Conservation (phyloP, 2,797 vertebrate genomes). For the Sebastes wilsoni region DNA sequence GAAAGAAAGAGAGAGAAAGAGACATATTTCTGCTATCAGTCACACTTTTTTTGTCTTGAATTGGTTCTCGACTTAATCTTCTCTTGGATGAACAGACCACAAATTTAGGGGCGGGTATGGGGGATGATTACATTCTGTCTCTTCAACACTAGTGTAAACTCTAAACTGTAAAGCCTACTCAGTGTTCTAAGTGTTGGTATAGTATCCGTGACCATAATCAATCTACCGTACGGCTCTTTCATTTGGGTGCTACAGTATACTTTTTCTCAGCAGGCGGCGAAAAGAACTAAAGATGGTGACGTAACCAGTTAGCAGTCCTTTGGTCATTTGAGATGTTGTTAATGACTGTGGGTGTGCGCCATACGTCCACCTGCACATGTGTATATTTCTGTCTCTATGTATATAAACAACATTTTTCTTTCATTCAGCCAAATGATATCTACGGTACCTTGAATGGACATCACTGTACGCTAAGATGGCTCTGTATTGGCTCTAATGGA, state of each 20-base stretch:
- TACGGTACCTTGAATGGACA: slow-evolving; percentile 67
- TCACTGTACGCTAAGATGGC: slow-evolving; percentile 52
- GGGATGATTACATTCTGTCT: slow-evolving; percentile 71
- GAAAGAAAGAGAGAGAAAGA: slow-evolving; percentile 27
- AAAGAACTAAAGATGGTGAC: slow-evolving; percentile 41
- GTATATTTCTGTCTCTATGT: slow-evolving; percentile 82
- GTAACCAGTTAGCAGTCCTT: slow-evolving; percentile 56
- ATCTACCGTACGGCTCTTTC: slow-evolving; percentile 68
- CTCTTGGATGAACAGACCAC: slow-evolving; percentile 56
- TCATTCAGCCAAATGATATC: slow-evolving; percentile 68
- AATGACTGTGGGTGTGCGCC: slow-evolving; percentile 63
- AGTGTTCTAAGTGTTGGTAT: slow-evolving; percentile 81
- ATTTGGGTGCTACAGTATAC: slow-evolving; percentile 63
- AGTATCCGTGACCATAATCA: slow-evolving; percentile 80
- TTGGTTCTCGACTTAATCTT: slow-evolving; percentile 64
- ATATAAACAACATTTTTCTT: slow-evolving; percentile 69
- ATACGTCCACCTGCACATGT: slow-evolving; percentile 71
- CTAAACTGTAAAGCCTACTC: slow-evolving; percentile 79
- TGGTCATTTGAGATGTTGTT: slow-evolving; percentile 73
- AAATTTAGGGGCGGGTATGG: slow-evolving; percentile 48
- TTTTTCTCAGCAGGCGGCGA: slow-evolving; percentile 45
- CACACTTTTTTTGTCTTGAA: slow-evolving; percentile 64
- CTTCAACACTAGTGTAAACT: slow-evolving; percentile 76
- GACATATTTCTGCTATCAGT: slow-evolving; percentile 62
- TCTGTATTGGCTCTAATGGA: slow-evolving; percentile 59